Conservation (phyloP, 2,113 vertebrate species). For the Alligator sinensis region DNA sequence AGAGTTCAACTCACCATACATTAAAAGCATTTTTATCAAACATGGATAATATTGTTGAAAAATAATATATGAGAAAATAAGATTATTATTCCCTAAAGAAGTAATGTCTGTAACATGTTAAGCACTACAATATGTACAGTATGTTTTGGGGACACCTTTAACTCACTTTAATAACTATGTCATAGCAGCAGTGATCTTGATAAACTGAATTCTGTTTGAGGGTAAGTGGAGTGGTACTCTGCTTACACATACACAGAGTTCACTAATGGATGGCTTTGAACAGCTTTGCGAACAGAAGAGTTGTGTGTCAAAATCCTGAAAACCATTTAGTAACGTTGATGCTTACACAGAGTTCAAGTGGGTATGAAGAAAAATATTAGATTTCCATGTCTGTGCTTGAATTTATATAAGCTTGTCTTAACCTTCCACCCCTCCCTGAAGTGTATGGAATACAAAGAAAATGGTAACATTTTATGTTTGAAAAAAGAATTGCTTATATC, state of each 20-base stretch:
- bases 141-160: background rate
- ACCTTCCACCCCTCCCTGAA: background rate
- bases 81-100: background rate
- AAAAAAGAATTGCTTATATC: slow-evolving; percentile 19
- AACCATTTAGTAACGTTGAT: slow-evolving; percentile 9
- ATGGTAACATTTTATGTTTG: background rate
- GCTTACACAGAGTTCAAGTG: background rate
- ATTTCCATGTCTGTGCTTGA: background rate
- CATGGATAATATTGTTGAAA: background rate
- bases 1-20: background rate
- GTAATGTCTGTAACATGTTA: background rate
- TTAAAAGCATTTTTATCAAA: background rate
- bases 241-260: background rate
- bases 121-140: background rate
- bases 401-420: background rate
- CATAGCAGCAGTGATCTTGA: background rate
- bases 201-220: background rate
- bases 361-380: background rate
- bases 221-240: background rate
- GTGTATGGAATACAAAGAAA: background rate
- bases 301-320: slow-evolving; percentile 10
- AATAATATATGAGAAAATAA: background rate
- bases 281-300: background rate
- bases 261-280: background rate
- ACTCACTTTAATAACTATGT: background rate